Evolutionary conservation across 2,888 invertebrate species (phyloP).

Genomic region (Scaptodrosophila latifasciaeformis): DNA sequence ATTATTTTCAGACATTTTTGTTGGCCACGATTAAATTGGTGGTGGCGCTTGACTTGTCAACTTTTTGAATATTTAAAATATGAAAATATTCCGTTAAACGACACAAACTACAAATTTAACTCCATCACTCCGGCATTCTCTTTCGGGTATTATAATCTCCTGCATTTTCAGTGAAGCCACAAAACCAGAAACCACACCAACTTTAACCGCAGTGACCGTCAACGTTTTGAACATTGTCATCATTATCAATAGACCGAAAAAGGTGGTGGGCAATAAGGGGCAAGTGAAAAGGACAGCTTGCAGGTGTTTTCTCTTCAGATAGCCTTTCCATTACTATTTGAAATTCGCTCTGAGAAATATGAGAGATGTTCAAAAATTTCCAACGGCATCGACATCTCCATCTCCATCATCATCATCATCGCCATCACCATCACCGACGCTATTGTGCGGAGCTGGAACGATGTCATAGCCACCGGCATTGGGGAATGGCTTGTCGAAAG

Average conservation of each 20-base stretch:
- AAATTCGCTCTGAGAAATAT: constrained; percentile 39
- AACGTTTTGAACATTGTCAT: not conserved
- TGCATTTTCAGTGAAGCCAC: not conserved
- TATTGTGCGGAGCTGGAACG: not conserved
- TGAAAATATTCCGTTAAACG: too few species aligned
- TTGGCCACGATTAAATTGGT: too few species aligned
- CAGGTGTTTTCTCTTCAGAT: too few species aligned
- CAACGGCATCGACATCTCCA: not conserved
- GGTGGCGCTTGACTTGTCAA: too few species aligned
- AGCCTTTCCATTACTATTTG: too few species aligned
- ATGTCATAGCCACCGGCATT: not conserved
- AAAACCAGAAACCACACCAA: constrained; percentile 4
- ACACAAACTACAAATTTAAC: too few species aligned
- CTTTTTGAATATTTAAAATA: too few species aligned
- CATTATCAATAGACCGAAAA: constrained; percentile 26
- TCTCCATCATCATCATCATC: too few species aligned
- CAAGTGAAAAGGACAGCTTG: not conserved
- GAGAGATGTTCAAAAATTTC: constrained; percentile 28
- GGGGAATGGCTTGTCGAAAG: constrained; percentile 20
- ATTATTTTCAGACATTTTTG: too few species aligned
- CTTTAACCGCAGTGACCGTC: not conserved
- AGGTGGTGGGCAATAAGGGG: constrained; percentile 7
- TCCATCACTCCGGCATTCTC: too few species aligned
- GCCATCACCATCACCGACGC: not conserved
- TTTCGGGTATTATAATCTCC: too few species aligned